These are phyloP conservation scores for Triops longicaudatus DNA, from an alignment of 1,140 invertebrate species.

Conservation along the genomic window DNA sequence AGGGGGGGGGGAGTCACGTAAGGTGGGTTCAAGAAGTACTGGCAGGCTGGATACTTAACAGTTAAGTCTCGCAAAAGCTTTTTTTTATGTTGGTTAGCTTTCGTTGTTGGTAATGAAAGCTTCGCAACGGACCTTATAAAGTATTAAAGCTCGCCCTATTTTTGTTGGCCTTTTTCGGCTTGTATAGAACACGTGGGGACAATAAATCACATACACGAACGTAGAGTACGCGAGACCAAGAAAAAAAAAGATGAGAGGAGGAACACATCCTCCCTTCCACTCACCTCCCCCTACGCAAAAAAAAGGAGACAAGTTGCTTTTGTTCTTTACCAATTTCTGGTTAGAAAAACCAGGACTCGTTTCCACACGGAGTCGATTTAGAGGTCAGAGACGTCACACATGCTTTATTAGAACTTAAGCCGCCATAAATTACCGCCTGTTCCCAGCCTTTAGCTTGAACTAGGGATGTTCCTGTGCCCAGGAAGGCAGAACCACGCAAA, in stretches of 20 bases:
- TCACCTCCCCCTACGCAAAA: background rate
- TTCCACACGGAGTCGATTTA: background rate
- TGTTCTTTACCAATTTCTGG: background rate
- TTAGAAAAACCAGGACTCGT: background rate
- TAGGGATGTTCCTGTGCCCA: background rate
- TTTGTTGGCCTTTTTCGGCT: background rate
- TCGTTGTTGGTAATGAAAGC: background rate
- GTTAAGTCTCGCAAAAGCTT: background rate
- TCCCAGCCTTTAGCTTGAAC: background rate
- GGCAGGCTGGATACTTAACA: background rate
- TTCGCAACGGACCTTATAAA: background rate
- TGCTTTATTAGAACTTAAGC: background rate
- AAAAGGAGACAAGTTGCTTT: background rate
- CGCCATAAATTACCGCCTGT: background rate
- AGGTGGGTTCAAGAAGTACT: background rate
- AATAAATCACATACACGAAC: conserved; percentile 8
- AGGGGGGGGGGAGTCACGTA: background rate
- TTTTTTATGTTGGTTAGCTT: background rate
- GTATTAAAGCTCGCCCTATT: background rate
- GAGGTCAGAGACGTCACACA: conserved; percentile 14
- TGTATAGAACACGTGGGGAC: background rate
- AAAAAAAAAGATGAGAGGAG: background rate
- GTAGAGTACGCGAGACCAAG: background rate
- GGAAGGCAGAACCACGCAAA: background rate
- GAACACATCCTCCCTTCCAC: background rate